Evolutionary conservation across 2,113 vertebrate genomes (phyloP).

Genomic region (Mohoua ochrocephala): DNA sequence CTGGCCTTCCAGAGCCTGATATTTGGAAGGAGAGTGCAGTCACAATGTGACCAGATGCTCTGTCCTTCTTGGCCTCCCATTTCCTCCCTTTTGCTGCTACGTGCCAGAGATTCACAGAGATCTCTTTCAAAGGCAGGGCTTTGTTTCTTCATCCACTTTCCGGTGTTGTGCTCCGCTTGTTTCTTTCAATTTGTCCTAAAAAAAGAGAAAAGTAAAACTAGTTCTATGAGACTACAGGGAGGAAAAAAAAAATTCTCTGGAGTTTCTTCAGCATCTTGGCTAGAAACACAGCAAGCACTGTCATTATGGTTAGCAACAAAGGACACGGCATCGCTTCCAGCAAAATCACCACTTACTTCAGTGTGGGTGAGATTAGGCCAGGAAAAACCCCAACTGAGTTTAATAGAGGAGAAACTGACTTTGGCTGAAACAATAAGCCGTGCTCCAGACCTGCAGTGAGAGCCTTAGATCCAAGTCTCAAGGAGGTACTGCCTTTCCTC

Average conservation of each 20-base stretch:
- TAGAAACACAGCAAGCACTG: neutral
- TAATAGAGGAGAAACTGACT: neutral
- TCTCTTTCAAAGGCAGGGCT: constrained; percentile 17
- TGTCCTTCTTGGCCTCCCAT: neutral
- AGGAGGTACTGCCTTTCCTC: neutral
- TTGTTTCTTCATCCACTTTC: constrained; percentile 18
- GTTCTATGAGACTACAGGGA: neutral
- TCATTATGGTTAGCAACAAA: constrained; percentile 25
- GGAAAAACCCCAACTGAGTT: neutral
- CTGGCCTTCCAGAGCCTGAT: neutral
- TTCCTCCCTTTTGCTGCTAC: neutral
- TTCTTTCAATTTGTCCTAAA: neutral
- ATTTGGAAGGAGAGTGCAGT: neutral
- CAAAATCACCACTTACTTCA: neutral
- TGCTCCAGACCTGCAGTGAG: neutral
- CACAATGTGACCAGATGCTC: constrained; percentile 26
- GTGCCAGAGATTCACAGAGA: constrained; percentile 2
- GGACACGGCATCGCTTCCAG: neutral
- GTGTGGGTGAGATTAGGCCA: neutral
- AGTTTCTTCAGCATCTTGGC: constrained; percentile 6
- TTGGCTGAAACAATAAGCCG: neutral
- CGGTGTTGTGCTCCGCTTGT: neutral
- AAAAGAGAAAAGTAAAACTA: constrained; percentile 18
- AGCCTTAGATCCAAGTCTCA: neutral
- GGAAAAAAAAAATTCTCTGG: neutral